These are phyloP conservation scores for Noctuana brunneofusca DNA, from an alignment of 2,888 invertebrate genomes.

Conservation along the genomic window DNA sequence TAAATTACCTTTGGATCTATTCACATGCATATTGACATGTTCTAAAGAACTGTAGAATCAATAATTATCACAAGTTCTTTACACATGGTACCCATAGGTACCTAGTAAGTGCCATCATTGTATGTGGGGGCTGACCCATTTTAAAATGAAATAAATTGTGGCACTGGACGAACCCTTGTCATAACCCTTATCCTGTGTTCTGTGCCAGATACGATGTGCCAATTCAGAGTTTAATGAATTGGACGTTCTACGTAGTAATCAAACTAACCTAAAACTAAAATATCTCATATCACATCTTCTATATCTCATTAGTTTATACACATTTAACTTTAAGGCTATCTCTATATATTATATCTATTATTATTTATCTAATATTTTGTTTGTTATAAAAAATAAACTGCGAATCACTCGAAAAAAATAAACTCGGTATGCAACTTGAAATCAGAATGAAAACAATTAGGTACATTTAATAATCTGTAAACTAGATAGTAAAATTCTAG, in stretches of 20 bases:
- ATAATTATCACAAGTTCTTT: too few species aligned
- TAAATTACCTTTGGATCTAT: too few species aligned
- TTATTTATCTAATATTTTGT: too few species aligned
- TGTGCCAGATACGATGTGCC: constrained; percentile 60
- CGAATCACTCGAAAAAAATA: background rate
- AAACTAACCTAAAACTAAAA: constrained; percentile 61
- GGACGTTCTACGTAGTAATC: constrained; percentile 44
- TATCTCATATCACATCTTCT: background rate
- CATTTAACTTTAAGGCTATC: background rate
- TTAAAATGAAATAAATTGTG: constrained; percentile 41
- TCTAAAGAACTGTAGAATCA: too few species aligned
- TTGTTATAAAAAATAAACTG: too few species aligned
- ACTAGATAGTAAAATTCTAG: background rate
- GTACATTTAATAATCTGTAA: background rate
- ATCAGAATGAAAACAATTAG: background rate
- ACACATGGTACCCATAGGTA: too few species aligned
- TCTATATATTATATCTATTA: too few species aligned
- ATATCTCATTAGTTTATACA: background rate
- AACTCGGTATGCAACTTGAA: background rate
- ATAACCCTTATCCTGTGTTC: constrained; percentile 54
- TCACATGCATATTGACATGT: too few species aligned
- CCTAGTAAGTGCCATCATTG: constrained; percentile 37
- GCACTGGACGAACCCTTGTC: constrained; percentile 56
- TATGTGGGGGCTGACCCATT: constrained; percentile 26
- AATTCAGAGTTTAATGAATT: constrained; percentile 53